These are phyloP conservation scores for Danio choprae DNA, from an alignment of 2,797 vertebrate species.

Conservation along the genomic window DNA sequence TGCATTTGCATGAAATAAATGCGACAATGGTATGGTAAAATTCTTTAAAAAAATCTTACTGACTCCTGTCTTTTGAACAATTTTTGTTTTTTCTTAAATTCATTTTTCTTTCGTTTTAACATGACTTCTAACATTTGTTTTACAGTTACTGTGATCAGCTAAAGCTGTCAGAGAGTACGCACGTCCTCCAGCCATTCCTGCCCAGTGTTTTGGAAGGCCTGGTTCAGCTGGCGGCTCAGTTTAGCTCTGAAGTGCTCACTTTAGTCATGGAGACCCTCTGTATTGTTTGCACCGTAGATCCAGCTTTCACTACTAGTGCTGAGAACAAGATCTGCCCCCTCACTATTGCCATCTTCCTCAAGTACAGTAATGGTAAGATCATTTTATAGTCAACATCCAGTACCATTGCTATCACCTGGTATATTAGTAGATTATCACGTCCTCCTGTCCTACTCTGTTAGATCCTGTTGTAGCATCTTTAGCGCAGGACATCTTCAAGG, in stretches of 20 bases:
- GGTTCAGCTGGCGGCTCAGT: conserved; percentile 96
- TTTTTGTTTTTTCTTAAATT: background rate
- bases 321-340: conserved; percentile 99
- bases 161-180: conserved; percentile 95
- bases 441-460: conserved; percentile 60
- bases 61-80: no score
- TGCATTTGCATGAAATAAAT: no score
- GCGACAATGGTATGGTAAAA: no score
- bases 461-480: conserved; percentile 97
- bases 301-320: conserved; percentile 90
- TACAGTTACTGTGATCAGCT: conserved; percentile 96
- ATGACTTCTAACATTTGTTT: background rate
- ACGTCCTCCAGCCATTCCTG: conserved; percentile 93
- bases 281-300: conserved; percentile 96
- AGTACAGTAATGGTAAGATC: conserved; percentile 94
- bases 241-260: conserved; percentile 96
- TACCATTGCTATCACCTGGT: background rate
- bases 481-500: conserved; percentile 98
- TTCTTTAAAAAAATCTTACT: background rate
- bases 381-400: background rate
- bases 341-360: conserved; percentile 97
- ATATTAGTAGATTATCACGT: background rate
- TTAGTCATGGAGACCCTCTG: conserved; percentile 98
- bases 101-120: no score
- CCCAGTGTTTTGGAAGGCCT: conserved; percentile 94